These are phyloP conservation scores for Pristionchus exspectatus DNA, from an alignment of 2,888 invertebrate genomes.

Conservation along the genomic window DNA sequence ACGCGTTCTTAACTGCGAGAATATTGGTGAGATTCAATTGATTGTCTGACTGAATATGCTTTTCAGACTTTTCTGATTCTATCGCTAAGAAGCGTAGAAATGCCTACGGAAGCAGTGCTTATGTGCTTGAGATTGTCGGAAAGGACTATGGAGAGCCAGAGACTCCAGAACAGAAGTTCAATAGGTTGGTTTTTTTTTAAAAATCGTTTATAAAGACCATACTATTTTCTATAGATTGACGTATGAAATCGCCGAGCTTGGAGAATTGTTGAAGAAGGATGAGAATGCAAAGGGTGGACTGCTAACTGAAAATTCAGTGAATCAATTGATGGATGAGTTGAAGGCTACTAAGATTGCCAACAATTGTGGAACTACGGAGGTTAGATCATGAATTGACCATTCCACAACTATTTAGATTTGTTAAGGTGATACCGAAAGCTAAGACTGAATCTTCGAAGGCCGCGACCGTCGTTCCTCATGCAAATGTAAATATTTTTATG, in stretches of 20 bases:
- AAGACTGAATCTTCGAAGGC: background rate
- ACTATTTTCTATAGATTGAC: constrained; percentile 54
- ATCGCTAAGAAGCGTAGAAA: constrained; percentile 68
- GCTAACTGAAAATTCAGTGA: constrained; percentile 61
- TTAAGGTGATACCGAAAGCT: background rate
- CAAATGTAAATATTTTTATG: background rate
- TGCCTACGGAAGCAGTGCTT: constrained; percentile 70
- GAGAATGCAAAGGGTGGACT: constrained; percentile 59
- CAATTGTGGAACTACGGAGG: background rate
- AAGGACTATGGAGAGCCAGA: constrained; percentile 62
- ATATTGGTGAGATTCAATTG: constrained; percentile 63
- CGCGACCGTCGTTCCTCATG: background rate
- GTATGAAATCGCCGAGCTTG: constrained; percentile 68
- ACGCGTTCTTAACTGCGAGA: constrained; percentile 67
- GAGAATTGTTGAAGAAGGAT: constrained; percentile 60
- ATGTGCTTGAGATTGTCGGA: constrained; percentile 73
- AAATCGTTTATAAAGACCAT: background rate
- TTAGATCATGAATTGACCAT: background rate
- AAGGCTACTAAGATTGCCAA: constrained; percentile 52
- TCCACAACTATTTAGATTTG: background rate
- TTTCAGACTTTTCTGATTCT: constrained; percentile 74
- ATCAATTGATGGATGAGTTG: constrained; percentile 60
- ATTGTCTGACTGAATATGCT: background rate
- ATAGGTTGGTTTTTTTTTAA: constrained; percentile 58
- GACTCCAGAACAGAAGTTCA: constrained; percentile 72